Evolutionary conservation across 35 echinoderm and acorn worm species (phyloP), one percentile per base, ranked within the genome.

Genomic region (Acanthaster planci): DNA sequence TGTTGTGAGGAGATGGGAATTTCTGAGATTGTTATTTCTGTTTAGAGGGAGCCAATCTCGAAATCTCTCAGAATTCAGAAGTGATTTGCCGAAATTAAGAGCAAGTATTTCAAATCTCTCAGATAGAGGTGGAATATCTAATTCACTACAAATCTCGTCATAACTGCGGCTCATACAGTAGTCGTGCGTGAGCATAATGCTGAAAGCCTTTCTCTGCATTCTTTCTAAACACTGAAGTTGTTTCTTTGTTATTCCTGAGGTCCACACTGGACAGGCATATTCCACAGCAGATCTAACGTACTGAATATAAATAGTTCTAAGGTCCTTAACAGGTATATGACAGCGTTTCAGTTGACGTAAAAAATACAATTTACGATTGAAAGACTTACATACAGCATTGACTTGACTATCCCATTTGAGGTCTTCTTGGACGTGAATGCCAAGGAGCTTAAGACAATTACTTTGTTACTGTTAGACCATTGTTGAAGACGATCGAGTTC

Each of bases 381-480:
- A 60, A 15, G 19, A 6, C 21, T 60, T 60, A 22, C 0, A 2
- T 7, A 60, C 7, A 7, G 7, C 6, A 60, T 30, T 7, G 21
- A 60, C 57, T 21, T 30, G 0, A 21, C 9, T 22, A 21, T 60
- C 18, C 19, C 0, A 60, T 30, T 60, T 60, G 21, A 60, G 57
- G 57, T 60, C 21, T 60, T 60, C 57, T 60, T 60, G 57, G 6
- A 60, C 27, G 21, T 60, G 57, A 60, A 60, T 60, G 57, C 57
- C 57, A 8, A 60, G 19, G 0, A 60, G 57, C 19, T 60, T 60
- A 60, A 60, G 9, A 60, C 57, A 60, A 19, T 60, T 60, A 7
- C 6, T 60, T 60, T 60, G 57, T 86, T 76, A 35, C 76, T 15
- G 5, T 23, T 23, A 15, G 82, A 55, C 58, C 82, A 84, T 19